A percentile compares a stretch with the other conserved stretches of the same genome.
phyloP scores from a whole-genome alignment of 2,113 vertebrate species.

The Aramus guarauna region DNA sequence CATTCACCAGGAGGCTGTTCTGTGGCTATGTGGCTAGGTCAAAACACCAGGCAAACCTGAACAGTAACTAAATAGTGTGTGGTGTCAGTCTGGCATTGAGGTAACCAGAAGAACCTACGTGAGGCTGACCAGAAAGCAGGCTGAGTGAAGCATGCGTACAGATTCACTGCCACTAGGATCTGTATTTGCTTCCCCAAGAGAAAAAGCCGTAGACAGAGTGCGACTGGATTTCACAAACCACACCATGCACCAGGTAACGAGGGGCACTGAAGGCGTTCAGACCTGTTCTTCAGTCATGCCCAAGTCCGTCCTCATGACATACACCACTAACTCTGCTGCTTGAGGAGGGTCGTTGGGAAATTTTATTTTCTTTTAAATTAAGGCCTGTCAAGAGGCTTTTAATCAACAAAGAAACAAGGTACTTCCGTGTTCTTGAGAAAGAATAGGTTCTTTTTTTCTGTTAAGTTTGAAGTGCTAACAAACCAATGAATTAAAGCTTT shows the following conservation, averaged over 20 bases:
- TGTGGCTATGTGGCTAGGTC: neutral
- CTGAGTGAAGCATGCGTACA: neutral
- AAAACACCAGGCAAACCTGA: neutral
- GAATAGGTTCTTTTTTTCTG: slow-evolving; percentile 36
- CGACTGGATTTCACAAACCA: neutral
- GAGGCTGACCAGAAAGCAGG: neutral
- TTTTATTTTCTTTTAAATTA: neutral
- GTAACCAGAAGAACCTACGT: accelerated
- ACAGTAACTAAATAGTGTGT: neutral
- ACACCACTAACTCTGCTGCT: neutral
- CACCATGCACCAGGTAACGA: neutral
- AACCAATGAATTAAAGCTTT: slow-evolving; percentile 44
- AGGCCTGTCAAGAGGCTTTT: neutral
- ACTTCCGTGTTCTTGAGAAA: slow-evolving; percentile 25
- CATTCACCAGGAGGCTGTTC: neutral
- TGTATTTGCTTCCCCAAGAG: neutral
- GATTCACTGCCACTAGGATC: neutral
- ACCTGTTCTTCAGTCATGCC: neutral
- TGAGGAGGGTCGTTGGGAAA: neutral
- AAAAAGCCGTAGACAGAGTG: neutral
- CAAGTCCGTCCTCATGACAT: neutral
- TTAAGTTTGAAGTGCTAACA: slow-evolving; percentile 62
- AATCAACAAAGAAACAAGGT: neutral
- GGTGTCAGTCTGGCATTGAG: neutral
- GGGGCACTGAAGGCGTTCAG: neutral